Conservation (phyloP, 2,888 invertebrate species). For the Limnephilus auricula region DNA sequence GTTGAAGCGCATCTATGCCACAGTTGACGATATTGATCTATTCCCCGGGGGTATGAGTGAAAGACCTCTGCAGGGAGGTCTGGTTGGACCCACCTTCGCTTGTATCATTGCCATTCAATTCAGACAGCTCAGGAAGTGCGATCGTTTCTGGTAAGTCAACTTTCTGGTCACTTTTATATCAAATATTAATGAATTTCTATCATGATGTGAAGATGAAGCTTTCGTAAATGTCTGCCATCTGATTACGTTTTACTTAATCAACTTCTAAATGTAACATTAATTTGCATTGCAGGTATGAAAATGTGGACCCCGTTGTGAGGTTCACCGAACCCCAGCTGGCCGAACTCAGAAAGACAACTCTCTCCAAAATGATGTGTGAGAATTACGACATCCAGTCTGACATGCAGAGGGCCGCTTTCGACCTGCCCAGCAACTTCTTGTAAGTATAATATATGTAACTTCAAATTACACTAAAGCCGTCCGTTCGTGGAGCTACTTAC, state of each 20-base stretch:
- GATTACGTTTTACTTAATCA: background rate
- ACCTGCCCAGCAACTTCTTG: constrained; percentile 93
- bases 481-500: no score
- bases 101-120: constrained; percentile 97
- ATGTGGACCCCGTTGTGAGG: constrained; percentile 85
- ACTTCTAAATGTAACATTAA: background rate
- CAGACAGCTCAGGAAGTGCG: constrained; percentile 92
- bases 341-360: constrained; percentile 90
- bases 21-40: constrained; percentile 96
- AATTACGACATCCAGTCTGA: constrained; percentile 91
- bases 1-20: constrained; percentile 88
- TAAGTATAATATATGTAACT: constrained; percentile 71
- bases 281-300: constrained; percentile 84
- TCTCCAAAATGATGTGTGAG: constrained; percentile 92
- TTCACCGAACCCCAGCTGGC: constrained; percentile 92
- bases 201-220: no score
- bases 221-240: background rate
- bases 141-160: constrained; percentile 89
- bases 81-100: constrained; percentile 96
- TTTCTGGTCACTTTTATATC: background rate
- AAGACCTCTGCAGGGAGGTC: constrained; percentile 90
- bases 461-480: background rate
- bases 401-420: constrained; percentile 93
- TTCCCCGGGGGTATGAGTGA: constrained; percentile 97
- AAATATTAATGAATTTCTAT: background rate